Evolutionary conservation across 2,888 invertebrate species (phyloP).

Genomic region (Clunio marinus): DNA sequence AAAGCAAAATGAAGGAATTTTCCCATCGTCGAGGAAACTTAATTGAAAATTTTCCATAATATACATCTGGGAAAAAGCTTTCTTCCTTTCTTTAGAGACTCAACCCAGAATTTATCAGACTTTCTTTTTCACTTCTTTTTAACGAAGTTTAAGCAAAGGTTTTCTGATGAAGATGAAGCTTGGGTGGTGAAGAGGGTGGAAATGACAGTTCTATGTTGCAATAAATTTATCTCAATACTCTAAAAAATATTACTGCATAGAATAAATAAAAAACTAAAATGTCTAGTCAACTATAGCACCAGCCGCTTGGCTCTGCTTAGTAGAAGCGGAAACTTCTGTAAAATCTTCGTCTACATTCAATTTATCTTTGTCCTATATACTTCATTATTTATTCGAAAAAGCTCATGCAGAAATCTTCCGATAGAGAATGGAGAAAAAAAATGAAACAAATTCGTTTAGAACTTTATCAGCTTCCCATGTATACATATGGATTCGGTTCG

Average conservation of each 20-base stretch:
- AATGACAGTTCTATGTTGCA: conserved; percentile 1
- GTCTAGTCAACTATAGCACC: too few species aligned
- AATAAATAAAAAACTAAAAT: too few species aligned
- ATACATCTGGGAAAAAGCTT: conserved; percentile 8
- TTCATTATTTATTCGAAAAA: neutral
- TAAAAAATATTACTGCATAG: too few species aligned
- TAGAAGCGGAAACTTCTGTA: too few species aligned
- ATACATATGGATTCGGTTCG: neutral
- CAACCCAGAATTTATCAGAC: neutral
- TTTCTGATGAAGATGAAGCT: neutral
- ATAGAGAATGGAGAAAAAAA: too few species aligned
- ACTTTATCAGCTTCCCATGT: neutral
- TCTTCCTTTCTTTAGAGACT: too few species aligned
- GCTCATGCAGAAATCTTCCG: too few species aligned
- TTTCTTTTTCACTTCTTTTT: neutral
- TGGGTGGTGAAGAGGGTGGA: neutral
- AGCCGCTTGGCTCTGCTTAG: too few species aligned
- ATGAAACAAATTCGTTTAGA: neutral
- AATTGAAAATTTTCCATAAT: conserved; percentile 26
- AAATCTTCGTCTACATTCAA: neutral
- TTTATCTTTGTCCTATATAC: neutral
- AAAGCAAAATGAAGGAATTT: conserved; percentile 24
- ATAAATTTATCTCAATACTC: conserved; percentile 7
- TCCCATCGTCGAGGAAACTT: conserved; percentile 6
- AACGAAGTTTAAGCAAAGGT: neutral